Conservation (phyloP, 92 coral and sea anemone genomes). For the Umimayanthus chanpuru region DNA sequence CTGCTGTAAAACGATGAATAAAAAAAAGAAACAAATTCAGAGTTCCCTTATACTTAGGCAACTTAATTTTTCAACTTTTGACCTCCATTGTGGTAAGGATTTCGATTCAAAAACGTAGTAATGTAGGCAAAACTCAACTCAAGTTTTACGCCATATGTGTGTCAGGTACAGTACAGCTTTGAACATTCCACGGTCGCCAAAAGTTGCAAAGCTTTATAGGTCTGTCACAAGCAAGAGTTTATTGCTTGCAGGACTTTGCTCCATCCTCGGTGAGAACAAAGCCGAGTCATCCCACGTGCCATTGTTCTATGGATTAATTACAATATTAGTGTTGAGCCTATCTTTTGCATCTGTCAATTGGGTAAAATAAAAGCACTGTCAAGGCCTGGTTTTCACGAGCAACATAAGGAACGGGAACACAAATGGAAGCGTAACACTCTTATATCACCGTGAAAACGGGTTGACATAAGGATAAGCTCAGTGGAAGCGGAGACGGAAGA, state of each 20-base stretch:
- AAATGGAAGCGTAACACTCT: too few relatives aligned
- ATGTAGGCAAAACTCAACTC: background rate
- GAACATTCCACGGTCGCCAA: background rate
- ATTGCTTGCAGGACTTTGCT: constrained; percentile 64
- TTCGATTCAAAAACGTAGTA: background rate
- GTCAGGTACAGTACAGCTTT: background rate
- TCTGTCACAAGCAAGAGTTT: constrained; percentile 66
- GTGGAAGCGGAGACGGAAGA: too few relatives aligned
- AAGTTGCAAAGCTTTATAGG: constrained; percentile 29
- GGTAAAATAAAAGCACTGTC: background rate
- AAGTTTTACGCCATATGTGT: background rate
- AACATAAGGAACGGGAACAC: too few relatives aligned
- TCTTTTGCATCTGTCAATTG: background rate
- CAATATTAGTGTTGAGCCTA: background rate
- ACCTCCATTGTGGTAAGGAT: background rate
- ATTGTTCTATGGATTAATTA: background rate
- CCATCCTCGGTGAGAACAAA: constrained; percentile 56
- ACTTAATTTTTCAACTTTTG: background rate
- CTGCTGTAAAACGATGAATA: background rate
- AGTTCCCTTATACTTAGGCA: background rate
- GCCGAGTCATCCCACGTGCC: constrained; percentile 56
- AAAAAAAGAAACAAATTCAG: too few relatives aligned
- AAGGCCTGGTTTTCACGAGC: too few relatives aligned
- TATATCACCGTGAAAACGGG: too few relatives aligned
- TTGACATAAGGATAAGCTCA: too few relatives aligned